Evolutionary conservation across 2,797 vertebrate genomes (phyloP).

Genomic region (Manis crassicaudata): DNA sequence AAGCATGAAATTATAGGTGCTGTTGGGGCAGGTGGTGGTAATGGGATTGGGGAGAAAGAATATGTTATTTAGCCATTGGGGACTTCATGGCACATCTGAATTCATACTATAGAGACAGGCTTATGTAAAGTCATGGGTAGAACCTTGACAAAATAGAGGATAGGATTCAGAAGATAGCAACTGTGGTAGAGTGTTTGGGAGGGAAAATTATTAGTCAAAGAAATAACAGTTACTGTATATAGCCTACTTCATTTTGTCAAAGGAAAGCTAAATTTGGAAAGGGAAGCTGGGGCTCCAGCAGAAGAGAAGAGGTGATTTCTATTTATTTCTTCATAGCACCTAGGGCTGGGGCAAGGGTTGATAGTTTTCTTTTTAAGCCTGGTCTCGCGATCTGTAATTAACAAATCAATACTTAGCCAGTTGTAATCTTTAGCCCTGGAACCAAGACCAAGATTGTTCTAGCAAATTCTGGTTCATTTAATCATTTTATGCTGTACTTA

Average conservation of each 20-base stretch:
- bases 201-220: not conserved
- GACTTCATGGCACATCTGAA: not conserved
- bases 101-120: not conserved
- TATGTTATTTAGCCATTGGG: not conserved
- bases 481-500: not conserved
- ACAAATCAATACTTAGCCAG: not conserved
- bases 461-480: not conserved
- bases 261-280: slow-evolving; percentile 28
- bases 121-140: not conserved
- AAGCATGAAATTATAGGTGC: not conserved
- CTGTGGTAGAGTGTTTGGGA: not conserved
- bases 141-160: not conserved
- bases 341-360: not conserved
- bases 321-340: not conserved
- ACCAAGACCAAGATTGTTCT: not conserved
- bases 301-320: not conserved
- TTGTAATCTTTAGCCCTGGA: not conserved
- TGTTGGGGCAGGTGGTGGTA: not conserved
- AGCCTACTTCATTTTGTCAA: not conserved
- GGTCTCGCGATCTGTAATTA: not conserved
- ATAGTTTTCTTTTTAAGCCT: not conserved
- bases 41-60: not conserved
- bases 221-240: not conserved
- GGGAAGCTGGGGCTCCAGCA: not conserved
- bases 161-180: not conserved